Conservation (phyloP, 2,797 vertebrate species). For the Gila robusta region DNA sequence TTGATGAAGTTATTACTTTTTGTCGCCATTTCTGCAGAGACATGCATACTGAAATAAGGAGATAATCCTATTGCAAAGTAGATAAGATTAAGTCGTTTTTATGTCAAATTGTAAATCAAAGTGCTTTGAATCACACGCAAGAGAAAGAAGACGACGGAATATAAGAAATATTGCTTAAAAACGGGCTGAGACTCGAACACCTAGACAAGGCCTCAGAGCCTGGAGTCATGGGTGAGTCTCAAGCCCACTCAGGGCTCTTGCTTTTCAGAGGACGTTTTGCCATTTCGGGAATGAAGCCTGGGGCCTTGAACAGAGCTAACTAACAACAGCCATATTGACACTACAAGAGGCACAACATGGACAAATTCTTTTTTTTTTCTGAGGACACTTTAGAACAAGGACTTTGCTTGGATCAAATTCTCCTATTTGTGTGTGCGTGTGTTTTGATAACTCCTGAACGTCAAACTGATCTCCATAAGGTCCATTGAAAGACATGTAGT, state of each 20-base stretch:
- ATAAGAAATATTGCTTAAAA: constrained; percentile 44
- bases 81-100: constrained; percentile 34
- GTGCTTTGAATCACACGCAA: neutral
- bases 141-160: neutral
- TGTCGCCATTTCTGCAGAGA: constrained; percentile 46
- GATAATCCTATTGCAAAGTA: constrained; percentile 28
- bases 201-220: constrained; percentile 45
- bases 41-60: constrained; percentile 23
- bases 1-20: constrained; percentile 43
- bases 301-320: constrained; percentile 50
- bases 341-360: constrained; percentile 43
- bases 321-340: constrained; percentile 61
- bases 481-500: neutral
- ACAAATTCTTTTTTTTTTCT: constrained; percentile 3
- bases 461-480: constrained; percentile 22
- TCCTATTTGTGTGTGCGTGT: constrained; percentile 31
- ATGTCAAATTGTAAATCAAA: constrained; percentile 34
- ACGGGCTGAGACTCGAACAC: constrained; percentile 20
- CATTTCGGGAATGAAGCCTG: constrained; percentile 26
- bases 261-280: constrained; percentile 47
- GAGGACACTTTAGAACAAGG: constrained; percentile 32
- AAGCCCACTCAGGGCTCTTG: constrained; percentile 59
- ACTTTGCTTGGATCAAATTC: constrained; percentile 45
- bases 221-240: constrained; percentile 41
- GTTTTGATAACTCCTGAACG: constrained; percentile 37